A percentile compares a stretch with the other conserved stretches of the same genome.
phyloP scores from a whole-genome alignment of 2,888 invertebrate genomes.

The Nemapogon koenigi region DNA sequence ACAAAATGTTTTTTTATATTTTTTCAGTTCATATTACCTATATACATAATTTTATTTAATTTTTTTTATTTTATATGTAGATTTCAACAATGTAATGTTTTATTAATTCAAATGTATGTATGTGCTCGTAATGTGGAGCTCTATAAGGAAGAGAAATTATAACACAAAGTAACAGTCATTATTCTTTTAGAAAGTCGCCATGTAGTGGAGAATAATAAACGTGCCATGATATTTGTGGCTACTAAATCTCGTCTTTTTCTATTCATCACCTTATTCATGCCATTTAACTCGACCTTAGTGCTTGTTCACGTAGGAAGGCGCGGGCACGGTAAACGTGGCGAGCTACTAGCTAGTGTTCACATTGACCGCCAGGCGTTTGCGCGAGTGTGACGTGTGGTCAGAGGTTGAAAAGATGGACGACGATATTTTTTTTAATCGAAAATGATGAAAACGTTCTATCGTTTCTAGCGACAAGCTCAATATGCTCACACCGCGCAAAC shows the following conservation, averaged over 20 bases:
- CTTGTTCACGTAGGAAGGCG: slow-evolving; percentile 11
- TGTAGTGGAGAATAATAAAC: slow-evolving; percentile 68
- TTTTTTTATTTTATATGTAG: slow-evolving; percentile 51
- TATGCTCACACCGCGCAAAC: too few species aligned
- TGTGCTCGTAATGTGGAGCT: slow-evolving; percentile 51
- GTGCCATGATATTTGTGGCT: slow-evolving; percentile 68
- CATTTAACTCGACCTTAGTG: too few species aligned
- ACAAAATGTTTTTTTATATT: slow-evolving; percentile 24
- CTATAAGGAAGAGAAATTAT: slow-evolving; percentile 43
- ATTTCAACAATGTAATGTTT: slow-evolving; percentile 33
- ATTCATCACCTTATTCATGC: too few species aligned
- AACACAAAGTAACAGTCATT: slow-evolving; percentile 63
- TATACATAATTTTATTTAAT: slow-evolving; percentile 60
- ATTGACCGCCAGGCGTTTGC: slow-evolving; percentile 17
- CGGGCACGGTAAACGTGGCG: slow-evolving; percentile 6
- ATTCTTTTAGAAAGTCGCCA: slow-evolving; percentile 67
- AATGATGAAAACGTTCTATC: too few species aligned
- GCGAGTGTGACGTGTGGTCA: slow-evolving; percentile 15
- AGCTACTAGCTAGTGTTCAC: slow-evolving; percentile 7
- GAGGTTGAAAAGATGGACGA: too few species aligned
- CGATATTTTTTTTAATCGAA: too few species aligned
- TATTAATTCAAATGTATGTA: slow-evolving; percentile 52
- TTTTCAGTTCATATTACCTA: slow-evolving; percentile 54
- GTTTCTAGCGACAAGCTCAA: too few species aligned
- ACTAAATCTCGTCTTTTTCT: slow-evolving; percentile 28